Evolutionary conservation across 2,888 invertebrate genomes (phyloP), one percentile per base, ranked within the genome.

Genomic region (Agriotes lineatus): DNA sequence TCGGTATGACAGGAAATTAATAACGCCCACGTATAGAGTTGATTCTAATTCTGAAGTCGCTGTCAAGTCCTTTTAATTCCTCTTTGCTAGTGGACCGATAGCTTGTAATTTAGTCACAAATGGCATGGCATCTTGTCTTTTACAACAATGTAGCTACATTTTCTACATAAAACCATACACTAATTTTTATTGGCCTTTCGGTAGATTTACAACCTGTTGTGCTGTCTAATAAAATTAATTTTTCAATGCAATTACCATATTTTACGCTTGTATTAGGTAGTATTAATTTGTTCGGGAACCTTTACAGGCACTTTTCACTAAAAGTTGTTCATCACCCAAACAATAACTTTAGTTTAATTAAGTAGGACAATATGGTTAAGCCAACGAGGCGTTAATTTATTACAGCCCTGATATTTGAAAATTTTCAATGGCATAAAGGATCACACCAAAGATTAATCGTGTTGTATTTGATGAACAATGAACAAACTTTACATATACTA

Each of bases 1-100:
- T 10, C 2, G 20, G 20, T 20, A 44, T 44, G 44, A 44, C 44
- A 10, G 44, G 44, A 44, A 44, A 44, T 44, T 44, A 44, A 44
- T 44, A 20, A 44, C 44, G 20, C 44, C 44, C 20, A 44, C 44
- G 20, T 2, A 19, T 19, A 9, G n/a, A 44, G 20, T 44, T 44
- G 44, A 44, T 44, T 44, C 20, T 44, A 9, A 19, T 16, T 10
- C 20, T 16, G 18, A 10, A 10, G 10, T 18, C 1, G n/a, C n/a
- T 20, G 9, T 44, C 18, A 10, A 44, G 10, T 39, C 14, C 12
- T 39, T 39, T 39, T 18, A 9, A 44, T 18, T 16, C 16, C 19
- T 14, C 19, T 44, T 44, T 44, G 18, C 16, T 44, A 20, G 44
- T 44, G 9, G 19, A 10, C 44, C 19, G 44, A 44, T 44, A n/a